Percentiles rank a stretch among this genome's conserved stretches.
Conservation (phyloP, 2,888 invertebrate species). For the Smittia aterrima region DNA sequence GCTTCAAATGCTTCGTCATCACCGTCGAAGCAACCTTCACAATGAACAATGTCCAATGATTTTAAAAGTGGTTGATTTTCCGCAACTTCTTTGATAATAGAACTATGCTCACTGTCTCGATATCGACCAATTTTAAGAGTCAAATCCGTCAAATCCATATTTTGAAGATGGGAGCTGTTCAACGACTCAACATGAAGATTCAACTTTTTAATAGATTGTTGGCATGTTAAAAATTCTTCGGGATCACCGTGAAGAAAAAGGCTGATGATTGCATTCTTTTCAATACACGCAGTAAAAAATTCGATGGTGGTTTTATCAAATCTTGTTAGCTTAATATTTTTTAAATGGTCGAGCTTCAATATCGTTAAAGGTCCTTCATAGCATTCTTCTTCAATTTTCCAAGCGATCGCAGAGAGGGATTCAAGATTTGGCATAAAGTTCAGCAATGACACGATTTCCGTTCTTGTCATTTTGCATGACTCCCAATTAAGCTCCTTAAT, state of each 20-base stretch:
- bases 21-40: slow-evolving; percentile 18
- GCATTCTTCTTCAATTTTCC: neutral
- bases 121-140: neutral
- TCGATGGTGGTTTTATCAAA: neutral
- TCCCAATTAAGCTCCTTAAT: slow-evolving; percentile 10
- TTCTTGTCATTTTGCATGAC: neutral
- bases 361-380: neutral
- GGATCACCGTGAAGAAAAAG: neutral
- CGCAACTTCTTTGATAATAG: neutral
- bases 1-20: neutral
- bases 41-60: neutral
- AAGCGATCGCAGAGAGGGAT: neutral
- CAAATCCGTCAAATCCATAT: neutral
- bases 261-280: neutral
- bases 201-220: neutral
- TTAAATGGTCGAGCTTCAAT: neutral
- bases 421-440: neutral
- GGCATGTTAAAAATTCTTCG: neutral
- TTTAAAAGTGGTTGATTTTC: neutral
- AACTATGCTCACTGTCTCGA: neutral
- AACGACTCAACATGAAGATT: neutral
- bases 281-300: neutral
- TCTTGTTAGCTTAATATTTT: neutral
- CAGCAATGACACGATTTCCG: neutral
- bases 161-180: neutral